phyloP scores from a whole-genome alignment of 2,888 invertebrate genomes.

The Brenthis daphne region DNA sequence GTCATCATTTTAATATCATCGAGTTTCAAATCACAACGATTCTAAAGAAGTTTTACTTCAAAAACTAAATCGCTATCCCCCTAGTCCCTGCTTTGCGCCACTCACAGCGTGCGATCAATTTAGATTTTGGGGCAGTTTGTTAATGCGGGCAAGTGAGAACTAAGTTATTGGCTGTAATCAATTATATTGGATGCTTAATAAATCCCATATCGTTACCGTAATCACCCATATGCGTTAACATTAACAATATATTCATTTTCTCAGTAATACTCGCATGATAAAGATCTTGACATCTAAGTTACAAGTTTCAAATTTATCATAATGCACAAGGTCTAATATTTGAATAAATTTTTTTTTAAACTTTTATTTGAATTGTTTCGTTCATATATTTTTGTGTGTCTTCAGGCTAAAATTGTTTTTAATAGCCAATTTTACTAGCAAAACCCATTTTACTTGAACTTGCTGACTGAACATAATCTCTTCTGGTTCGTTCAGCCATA shows the following conservation, averaged over 20 bases:
- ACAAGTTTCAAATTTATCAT: slow-evolving; percentile 3
- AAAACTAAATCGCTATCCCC: slow-evolving; percentile 24
- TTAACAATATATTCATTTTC: slow-evolving; percentile 31
- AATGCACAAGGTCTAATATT: background rate
- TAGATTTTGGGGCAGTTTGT: slow-evolving; percentile 51
- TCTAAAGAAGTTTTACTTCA: background rate
- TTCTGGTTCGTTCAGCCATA: too few species aligned
- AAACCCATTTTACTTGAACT: too few species aligned
- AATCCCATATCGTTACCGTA: slow-evolving; percentile 25
- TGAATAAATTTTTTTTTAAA: too few species aligned
- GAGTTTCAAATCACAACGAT: background rate
- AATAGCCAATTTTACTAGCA: too few species aligned
- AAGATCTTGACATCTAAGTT: slow-evolving; percentile 5
- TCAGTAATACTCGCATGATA: slow-evolving; percentile 15
- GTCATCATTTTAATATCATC: too few species aligned
- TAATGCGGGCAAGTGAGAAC: slow-evolving; percentile 56
- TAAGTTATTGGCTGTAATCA: slow-evolving; percentile 56
- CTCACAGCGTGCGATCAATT: slow-evolving; percentile 53
- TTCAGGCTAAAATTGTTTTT: too few species aligned
- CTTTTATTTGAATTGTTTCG: too few species aligned
- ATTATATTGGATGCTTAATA: slow-evolving; percentile 48
- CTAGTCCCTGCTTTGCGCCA: slow-evolving; percentile 39
- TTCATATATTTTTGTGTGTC: too few species aligned
- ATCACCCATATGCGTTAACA: slow-evolving; percentile 24
- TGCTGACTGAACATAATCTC: too few species aligned